phyloP scores from a whole-genome alignment of 2,113 vertebrate genomes.

The Tauraco erythrolophus region DNA sequence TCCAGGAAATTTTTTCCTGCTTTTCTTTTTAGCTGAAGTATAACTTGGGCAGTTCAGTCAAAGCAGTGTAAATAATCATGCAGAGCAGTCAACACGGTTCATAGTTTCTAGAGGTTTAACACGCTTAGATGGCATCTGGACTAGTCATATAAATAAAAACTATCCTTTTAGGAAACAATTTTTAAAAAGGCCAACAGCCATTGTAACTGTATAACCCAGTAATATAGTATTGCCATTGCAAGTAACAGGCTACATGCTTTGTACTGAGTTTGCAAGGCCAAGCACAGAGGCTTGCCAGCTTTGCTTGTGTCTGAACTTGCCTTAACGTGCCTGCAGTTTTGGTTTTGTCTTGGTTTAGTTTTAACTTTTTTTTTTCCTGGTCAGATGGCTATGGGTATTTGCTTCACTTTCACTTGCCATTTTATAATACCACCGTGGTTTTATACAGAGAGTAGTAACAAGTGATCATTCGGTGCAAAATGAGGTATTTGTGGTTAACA shows the following conservation, averaged over 20 bases:
- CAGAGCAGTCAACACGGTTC: neutral
- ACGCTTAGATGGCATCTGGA: neutral
- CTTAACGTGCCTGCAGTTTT: neutral
- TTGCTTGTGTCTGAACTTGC: neutral
- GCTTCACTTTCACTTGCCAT: neutral
- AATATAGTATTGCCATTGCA: neutral
- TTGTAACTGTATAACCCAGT: neutral
- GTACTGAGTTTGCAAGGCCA: neutral
- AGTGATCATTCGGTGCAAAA: neutral
- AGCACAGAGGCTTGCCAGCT: neutral
- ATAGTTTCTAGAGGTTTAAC: neutral
- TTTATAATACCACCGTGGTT: neutral
- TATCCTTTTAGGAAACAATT: neutral
- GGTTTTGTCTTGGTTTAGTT: neutral
- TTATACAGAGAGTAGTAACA: neutral
- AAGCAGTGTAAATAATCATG: neutral
- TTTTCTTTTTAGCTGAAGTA: neutral
- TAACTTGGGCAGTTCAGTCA: neutral
- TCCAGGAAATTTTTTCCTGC: neutral
- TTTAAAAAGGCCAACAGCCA: neutral
- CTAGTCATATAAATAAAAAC: neutral
- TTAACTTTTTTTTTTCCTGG: neutral
- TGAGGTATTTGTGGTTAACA: neutral
- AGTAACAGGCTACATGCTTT: neutral
- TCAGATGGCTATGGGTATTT: neutral